Conservation (phyloP, 2,113 vertebrate genomes). For the Chaetodon trifascialis region DNA sequence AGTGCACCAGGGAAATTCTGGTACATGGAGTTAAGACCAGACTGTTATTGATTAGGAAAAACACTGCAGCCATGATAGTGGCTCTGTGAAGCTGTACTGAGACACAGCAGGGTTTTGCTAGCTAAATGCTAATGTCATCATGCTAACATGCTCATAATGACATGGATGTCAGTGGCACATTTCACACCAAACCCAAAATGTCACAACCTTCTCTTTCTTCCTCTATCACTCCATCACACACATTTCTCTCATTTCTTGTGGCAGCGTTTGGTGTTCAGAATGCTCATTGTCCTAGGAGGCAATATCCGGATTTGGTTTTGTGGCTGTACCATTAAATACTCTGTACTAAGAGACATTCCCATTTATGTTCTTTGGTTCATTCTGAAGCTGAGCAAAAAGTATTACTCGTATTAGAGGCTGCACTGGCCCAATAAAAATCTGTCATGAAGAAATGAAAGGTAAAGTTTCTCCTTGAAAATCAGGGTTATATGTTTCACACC, state of each 20-base stretch:
- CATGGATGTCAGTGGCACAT: neutral
- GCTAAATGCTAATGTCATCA: neutral
- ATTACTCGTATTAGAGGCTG: neutral
- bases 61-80: neutral
- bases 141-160: too few species aligned
- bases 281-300: slow-evolving; percentile 34
- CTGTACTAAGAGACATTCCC: slow-evolving; percentile 35
- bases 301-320: slow-evolving; percentile 63
- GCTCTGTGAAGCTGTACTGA: neutral
- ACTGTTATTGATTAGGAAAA: slow-evolving; percentile 13
- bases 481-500: neutral
- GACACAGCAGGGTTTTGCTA: too few species aligned
- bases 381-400: slow-evolving; percentile 33
- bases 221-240: slow-evolving; percentile 27
- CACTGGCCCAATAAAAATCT: slow-evolving; percentile 16
- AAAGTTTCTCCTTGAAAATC: neutral
- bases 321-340: slow-evolving; percentile 57
- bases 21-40: neutral
- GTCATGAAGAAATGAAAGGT: slow-evolving; percentile 10
- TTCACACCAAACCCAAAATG: neutral
- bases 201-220: slow-evolving; percentile 20
- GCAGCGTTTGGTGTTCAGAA: slow-evolving; percentile 31
- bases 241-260: slow-evolving; percentile 17
- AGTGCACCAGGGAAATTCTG: neutral
- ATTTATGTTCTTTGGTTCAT: slow-evolving; percentile 30